Percentiles rank a stretch among this genome's conserved stretches.
Evolutionary conservation across 2,888 invertebrate genomes (phyloP).

Genomic region (Lepidochrysops patricia): DNA sequence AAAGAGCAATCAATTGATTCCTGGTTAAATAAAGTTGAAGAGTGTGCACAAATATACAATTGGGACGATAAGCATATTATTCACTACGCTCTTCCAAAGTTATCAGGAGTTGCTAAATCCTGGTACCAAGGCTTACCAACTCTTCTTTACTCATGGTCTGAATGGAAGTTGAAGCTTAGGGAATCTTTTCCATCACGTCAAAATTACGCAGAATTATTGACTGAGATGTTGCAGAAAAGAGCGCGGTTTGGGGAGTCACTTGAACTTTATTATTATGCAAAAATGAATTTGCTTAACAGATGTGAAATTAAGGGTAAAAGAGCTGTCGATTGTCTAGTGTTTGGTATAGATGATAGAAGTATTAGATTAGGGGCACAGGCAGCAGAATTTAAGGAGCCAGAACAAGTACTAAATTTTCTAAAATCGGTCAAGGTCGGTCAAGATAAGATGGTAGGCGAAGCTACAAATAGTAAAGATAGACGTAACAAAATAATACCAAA

Average conservation of each 20-base stretch:
- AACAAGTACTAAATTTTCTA: conserved; percentile 8
- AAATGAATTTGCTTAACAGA: conserved; percentile 26
- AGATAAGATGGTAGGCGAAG: conserved; percentile 16
- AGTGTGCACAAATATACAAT: conserved; percentile 24
- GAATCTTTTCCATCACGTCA: conserved; percentile 25
- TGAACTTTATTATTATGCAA: conserved; percentile 24
- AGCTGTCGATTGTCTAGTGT: conserved; percentile 26
- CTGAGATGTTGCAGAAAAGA: conserved; percentile 24
- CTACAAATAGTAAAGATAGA: conserved; percentile 13
- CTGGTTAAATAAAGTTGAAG: conserved; percentile 26
- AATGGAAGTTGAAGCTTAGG: conserved; percentile 24
- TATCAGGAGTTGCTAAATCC: conserved; percentile 22
- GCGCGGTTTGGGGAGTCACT: conserved; percentile 20
- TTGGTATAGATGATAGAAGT: conserved; percentile 25
- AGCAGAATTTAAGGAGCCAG: conserved; percentile 3
- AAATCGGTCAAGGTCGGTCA: conserved; percentile 15
- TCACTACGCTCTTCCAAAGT: conserved; percentile 26
- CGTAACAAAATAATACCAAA: not conserved
- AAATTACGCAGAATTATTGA: conserved; percentile 24
- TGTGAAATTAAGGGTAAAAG: conserved; percentile 23
- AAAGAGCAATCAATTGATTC: conserved; percentile 22
- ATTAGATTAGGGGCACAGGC: conserved; percentile 23
- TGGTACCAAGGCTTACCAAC: conserved; percentile 25
- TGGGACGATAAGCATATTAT: conserved; percentile 25
- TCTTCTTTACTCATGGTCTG: conserved; percentile 23